Conservation (phyloP, 2,797 vertebrate species). For the Loris lydekkerianus region DNA sequence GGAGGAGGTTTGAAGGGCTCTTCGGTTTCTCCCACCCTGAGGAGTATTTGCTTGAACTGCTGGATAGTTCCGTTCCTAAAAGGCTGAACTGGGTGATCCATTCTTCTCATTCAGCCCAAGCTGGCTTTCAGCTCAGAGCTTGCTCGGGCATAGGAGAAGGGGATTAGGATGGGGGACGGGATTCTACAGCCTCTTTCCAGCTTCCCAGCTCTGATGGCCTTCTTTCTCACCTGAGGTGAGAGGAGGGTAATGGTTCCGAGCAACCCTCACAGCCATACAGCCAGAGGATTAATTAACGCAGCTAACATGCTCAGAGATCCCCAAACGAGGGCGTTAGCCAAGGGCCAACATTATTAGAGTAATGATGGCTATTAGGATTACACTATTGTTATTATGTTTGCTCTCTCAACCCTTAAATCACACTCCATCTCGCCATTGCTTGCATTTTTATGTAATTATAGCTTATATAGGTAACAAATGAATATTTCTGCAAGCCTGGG, state of each 20-base stretch:
- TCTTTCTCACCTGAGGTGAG: background rate
- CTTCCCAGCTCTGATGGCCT: background rate
- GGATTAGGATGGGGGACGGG: background rate
- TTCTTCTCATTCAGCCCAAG: background rate
- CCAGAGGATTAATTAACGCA: conserved; percentile 65
- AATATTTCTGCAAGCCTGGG: conserved; percentile 77
- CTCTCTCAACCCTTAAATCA: conserved; percentile 85
- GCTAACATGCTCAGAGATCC: conserved; percentile 68
- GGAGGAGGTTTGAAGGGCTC: background rate
- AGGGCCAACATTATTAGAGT: conserved; percentile 76
- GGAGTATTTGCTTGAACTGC: background rate
- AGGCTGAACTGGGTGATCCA: background rate
- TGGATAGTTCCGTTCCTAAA: background rate
- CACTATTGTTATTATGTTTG: conserved; percentile 81
- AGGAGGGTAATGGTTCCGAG: conserved; percentile 7
- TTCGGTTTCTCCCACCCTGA: background rate
- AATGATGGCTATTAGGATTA: conserved; percentile 80
- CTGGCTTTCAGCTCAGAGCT: background rate
- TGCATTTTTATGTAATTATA: conserved; percentile 84
- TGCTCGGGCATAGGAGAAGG: background rate
- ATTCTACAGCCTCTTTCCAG: background rate
- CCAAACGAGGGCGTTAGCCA: conserved; percentile 64
- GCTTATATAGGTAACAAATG: conserved; percentile 85
- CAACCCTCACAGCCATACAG: background rate
- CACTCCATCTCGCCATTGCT: conserved; percentile 73